phyloP scores from a whole-genome alignment of 2,797 vertebrate genomes.

The Notoglanidium macrostoma region DNA sequence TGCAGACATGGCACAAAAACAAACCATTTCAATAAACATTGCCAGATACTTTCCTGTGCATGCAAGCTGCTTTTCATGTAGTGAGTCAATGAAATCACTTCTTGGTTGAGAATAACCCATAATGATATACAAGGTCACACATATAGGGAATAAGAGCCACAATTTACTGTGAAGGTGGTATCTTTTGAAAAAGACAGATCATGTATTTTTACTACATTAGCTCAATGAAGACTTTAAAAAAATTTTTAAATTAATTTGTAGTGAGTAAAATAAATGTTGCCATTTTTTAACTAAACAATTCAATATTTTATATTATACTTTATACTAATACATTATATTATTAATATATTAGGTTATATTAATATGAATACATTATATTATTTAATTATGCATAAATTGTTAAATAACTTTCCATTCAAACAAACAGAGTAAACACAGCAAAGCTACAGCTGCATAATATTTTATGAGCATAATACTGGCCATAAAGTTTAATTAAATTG shows the following conservation, averaged over 20 bases:
- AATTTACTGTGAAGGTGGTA: not conserved
- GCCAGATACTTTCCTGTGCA: not conserved
- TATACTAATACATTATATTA: not conserved
- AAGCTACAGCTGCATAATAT: not conserved
- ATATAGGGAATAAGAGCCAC: not conserved
- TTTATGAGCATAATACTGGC: not conserved
- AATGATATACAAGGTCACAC: not conserved
- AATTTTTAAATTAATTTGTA: too few species aligned
- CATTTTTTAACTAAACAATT: not conserved
- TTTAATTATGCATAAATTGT: too few species aligned
- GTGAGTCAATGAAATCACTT: not conserved
- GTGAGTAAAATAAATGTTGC: not conserved
- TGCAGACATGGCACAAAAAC: slow-evolving; percentile 20
- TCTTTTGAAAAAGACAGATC: not conserved
- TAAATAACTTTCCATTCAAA: not conserved
- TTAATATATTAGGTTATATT: not conserved
- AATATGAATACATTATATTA: too few species aligned
- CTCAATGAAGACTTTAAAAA: not conserved
- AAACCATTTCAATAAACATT: slow-evolving; percentile 11
- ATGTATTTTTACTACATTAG: not conserved
- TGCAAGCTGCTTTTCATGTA: slow-evolving; percentile 17
- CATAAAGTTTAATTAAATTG: slow-evolving; percentile 15
- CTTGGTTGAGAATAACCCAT: not conserved
- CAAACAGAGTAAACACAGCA: not conserved
- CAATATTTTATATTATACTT: not conserved